Percentiles rank a stretch among this genome's conserved stretches.
phyloP scores from a whole-genome alignment of 2,113 vertebrate genomes.

The Progne subis region DNA sequence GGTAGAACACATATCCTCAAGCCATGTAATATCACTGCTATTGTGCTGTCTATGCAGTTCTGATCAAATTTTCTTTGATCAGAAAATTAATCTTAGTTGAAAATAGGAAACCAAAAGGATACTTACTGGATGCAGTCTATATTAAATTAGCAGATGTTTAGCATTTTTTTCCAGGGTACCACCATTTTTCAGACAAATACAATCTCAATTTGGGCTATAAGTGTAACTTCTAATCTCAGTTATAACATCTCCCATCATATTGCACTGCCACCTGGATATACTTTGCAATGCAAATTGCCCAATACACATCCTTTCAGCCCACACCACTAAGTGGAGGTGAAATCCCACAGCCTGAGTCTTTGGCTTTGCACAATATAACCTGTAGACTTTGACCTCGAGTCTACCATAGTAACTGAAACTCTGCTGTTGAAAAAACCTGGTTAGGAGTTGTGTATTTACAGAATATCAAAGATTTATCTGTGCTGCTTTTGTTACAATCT shows the following conservation, averaged over 20 bases:
- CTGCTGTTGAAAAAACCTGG: background rate
- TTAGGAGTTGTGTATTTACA: background rate
- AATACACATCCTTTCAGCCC: background rate
- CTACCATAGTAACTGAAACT: background rate
- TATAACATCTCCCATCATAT: background rate
- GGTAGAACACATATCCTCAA: slow-evolving; percentile 20
- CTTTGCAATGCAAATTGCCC: slow-evolving; percentile 15
- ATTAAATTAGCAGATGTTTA: slow-evolving; percentile 35
- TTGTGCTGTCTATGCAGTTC: slow-evolving; percentile 3
- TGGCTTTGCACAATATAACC: background rate
- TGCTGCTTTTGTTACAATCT: background rate
- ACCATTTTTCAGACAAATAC: background rate
- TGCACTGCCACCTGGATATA: background rate
- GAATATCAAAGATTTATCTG: background rate
- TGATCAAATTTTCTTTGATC: slow-evolving; percentile 54
- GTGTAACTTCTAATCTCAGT: slow-evolving; percentile 28
- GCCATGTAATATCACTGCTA: slow-evolving; percentile 25
- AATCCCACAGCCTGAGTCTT: background rate
- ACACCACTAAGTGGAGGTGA: background rate
- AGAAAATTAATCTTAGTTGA: slow-evolving; percentile 41
- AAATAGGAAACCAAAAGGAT: slow-evolving; percentile 22
- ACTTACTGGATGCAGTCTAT: background rate
- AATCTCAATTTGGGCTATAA: background rate
- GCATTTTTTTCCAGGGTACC: background rate
- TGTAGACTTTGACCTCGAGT: background rate